Percentiles rank a stretch among this genome's conserved stretches.
These are phyloP conservation scores for Cyaniris semiargus DNA, from an alignment of 2,888 invertebrate species.

Conservation along the genomic window DNA sequence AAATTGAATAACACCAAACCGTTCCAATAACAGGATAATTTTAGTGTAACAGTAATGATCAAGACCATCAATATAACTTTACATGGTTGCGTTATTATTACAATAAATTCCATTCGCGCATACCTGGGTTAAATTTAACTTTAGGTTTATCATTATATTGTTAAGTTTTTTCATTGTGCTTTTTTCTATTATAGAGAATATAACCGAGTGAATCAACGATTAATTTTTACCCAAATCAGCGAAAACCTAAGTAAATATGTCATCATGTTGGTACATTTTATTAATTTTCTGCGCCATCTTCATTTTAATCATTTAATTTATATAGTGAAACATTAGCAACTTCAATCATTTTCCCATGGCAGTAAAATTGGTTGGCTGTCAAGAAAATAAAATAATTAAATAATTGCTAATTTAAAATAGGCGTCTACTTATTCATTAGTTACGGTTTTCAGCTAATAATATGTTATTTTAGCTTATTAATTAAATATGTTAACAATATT, in stretches of 20 bases:
- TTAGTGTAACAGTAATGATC: neutral
- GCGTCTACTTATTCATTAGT: neutral
- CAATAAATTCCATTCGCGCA: neutral
- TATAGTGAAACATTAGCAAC: neutral
- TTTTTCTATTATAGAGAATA: too few relatives aligned
- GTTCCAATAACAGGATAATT: conserved; percentile 3
- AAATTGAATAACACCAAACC: neutral
- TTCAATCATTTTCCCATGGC: neutral
- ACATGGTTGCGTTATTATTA: neutral
- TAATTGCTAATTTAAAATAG: neutral
- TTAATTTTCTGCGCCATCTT: neutral
- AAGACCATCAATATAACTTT: neutral
- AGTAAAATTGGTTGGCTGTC: neutral
- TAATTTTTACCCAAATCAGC: neutral
- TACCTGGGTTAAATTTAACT: too few relatives aligned
- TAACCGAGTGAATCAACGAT: neutral
- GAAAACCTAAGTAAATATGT: neutral
- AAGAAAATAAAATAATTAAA: neutral
- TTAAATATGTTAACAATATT: neutral
- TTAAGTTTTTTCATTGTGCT: too few relatives aligned
- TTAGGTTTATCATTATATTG: too few relatives aligned
- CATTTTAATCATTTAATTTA: neutral
- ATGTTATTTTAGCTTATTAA: neutral
- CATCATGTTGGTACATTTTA: neutral
- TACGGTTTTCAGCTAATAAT: neutral